Evolutionary conservation across 2,888 invertebrate species (phyloP), one percentile per base, ranked within the genome.

Genomic region (Noctua comes): DNA sequence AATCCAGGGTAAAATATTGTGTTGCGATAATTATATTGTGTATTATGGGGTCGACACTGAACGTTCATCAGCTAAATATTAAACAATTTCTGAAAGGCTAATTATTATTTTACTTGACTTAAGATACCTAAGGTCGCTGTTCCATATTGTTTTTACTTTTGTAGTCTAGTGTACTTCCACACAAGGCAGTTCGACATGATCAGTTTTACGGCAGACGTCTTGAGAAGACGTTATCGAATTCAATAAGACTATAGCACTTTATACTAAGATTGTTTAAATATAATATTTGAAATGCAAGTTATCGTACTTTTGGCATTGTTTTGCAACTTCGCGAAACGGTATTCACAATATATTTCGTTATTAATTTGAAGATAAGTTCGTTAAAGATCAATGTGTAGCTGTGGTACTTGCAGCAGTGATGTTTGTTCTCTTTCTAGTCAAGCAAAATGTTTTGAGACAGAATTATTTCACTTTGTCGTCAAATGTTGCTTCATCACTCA

Each of bases 121-220:
- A 3, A 8, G 24, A 51, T 21, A 8, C 51, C 21, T 24, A 51
- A 8, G 43, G 66, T 24, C 6, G 16, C 27, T 72, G 4, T 31
- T 68, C n/a, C 46, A 36, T n/a, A n/a, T 74, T 48, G 40, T 46
- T 27, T 40, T 48, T n/a, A 51, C 51, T 43, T 43, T 43, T 46
- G 1, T 27, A 21, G 8, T 46, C 7, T 11, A 31, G 10, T 69
- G 16, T 72, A 68, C 81, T 76, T 81, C 86, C 87, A 87, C 81
- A 84, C 77, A 76, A 86, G 16, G 74, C 85, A 80, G 62, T 74
- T 68, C 36, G 65, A 79, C 74, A 84, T 59, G 65, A 81, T 79
- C 51, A 71, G 73, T 54, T 74, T 48, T 74, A 70, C 13, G 64
- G 59, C 62, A 71, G 43, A 36, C 36, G 31, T 59, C 59, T 59